These are phyloP conservation scores for Hyalella azteca DNA, from an alignment of 2,888 invertebrate genomes.

Conservation along the genomic window DNA sequence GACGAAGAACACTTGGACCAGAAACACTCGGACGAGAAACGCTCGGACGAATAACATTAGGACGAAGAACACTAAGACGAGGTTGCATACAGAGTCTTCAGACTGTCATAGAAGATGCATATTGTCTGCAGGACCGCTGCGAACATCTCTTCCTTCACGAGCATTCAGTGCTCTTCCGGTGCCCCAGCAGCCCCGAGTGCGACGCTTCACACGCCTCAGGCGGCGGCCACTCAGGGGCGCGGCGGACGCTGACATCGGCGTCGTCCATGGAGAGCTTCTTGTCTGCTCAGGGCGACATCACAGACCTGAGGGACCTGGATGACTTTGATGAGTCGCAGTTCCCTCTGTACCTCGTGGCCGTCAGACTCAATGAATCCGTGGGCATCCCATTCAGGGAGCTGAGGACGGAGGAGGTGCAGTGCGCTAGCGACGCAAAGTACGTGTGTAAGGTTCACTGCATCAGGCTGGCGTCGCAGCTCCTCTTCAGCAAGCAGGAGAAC, in stretches of 20 bases:
- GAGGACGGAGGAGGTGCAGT: constrained; percentile 85
- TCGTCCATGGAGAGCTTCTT: constrained; percentile 95
- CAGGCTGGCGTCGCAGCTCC: constrained; percentile 81
- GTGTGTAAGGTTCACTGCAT: constrained; percentile 94
- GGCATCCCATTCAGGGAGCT: constrained; percentile 76
- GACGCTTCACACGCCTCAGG: constrained; percentile 37
- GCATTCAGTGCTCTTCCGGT: constrained; percentile 83
- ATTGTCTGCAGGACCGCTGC: constrained; percentile 81
- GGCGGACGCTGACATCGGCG: constrained; percentile 66
- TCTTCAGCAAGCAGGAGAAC: constrained; percentile 74
- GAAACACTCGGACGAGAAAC: no score
- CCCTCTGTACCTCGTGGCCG: constrained; percentile 82
- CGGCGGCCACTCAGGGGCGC: constrained; percentile 1
- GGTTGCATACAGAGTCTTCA: constrained; percentile 84
- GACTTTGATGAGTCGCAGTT: constrained; percentile 77
- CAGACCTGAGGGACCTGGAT: constrained; percentile 87
- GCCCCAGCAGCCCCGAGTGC: constrained; percentile 64
- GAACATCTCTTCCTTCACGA: constrained; percentile 82
- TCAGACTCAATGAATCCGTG: constrained; percentile 75
- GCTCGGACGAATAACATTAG: no score
- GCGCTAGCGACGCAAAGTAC: constrained; percentile 91
- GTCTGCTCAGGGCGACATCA: constrained; percentile 87
- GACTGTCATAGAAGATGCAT: constrained; percentile 80
- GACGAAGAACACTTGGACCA: no score
- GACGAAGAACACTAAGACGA: no score